Evolutionary conservation across 2,888 invertebrate species (phyloP), one percentile per base, ranked within the genome.

Genomic region (Zootermopsis nevadensis): DNA sequence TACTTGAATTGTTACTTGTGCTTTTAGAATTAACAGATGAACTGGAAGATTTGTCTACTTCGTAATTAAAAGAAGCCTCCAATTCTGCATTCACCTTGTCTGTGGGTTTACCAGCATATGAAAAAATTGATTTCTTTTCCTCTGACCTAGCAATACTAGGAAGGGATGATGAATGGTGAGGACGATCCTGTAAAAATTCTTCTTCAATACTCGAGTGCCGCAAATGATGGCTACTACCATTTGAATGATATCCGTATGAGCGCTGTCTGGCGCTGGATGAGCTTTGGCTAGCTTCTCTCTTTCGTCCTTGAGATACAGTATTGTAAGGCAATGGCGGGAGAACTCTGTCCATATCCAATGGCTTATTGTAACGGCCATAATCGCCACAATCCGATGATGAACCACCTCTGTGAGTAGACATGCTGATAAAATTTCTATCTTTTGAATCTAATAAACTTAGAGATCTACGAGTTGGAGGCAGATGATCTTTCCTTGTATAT

Each of bases 241-340:
- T 48, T 19, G 19, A 48, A 33, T 30, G 31, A 33, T 69, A 15
- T 12, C 27, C 35, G 66, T 66, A 60, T n/a, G 79, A 79, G 19
- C 38, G 66, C 66, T 35, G 79, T 35, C 79, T 79, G 33, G 55
- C 19, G 19, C 33, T 60, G 2, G 27, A 6, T 60, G 60, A 35
- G 31, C 60, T 33, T 31, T n/a, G 31, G 2, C 31, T 15, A n/a
- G 35, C 55, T n/a, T 79, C 79, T 66, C 38, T 60, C 31, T 66
- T 35, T 35, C 42, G 35, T 35, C 24, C 74, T 38, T 35, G 74
- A 27, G 33, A 33, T 35, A 60, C 35, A 27, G 79, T 27, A 77
- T 10, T 67, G 27, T 69, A 82, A 19, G 82, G 82, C 35, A 82
- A 22, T 31, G 82, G 82, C 6, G 82, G 82, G 31, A 82, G 38